phyloP scores from a whole-genome alignment of 2,113 vertebrate species.

The Microcebus griseorufus region DNA sequence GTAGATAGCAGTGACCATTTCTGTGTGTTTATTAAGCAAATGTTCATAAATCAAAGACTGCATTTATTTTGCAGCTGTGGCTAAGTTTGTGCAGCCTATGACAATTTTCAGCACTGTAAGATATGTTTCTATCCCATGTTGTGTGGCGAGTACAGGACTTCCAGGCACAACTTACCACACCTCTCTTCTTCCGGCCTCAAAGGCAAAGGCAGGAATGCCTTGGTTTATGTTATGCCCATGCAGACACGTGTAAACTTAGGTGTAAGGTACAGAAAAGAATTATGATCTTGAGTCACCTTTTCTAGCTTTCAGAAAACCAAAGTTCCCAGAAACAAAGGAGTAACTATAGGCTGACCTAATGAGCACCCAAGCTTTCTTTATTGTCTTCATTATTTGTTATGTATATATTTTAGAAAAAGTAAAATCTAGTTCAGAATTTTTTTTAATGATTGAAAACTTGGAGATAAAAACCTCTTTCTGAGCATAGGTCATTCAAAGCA shows the following conservation, averaged over 20 bases:
- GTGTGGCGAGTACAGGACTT: not conserved
- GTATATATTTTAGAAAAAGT: slow-evolving; percentile 30
- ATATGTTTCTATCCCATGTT: not conserved
- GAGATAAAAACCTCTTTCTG: not conserved
- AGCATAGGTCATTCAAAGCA: not conserved
- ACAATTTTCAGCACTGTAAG: not conserved
- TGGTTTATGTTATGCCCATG: not conserved
- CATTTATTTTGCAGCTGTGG: not conserved
- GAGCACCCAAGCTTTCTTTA: not conserved
- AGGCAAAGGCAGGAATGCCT: not conserved
- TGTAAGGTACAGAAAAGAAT: not conserved
- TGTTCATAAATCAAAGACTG: not conserved
- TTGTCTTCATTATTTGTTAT: not conserved
- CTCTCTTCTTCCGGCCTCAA: not conserved
- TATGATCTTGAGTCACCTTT: not conserved
- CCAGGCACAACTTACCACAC: not conserved
- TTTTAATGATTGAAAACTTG: not conserved
- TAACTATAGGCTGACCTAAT: not conserved
- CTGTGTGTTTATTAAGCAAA: slow-evolving; percentile 4
- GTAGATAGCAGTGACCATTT: not conserved
- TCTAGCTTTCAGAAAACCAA: slow-evolving; percentile 36
- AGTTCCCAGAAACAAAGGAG: slow-evolving; percentile 30
- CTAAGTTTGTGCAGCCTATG: not conserved
- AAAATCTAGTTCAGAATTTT: slow-evolving; percentile 14
- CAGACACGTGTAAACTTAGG: not conserved